Percentiles rank a stretch among this genome's conserved stretches.
Conservation (phyloP, 1,140 invertebrate genomes). For the Whitmania pigra region DNA sequence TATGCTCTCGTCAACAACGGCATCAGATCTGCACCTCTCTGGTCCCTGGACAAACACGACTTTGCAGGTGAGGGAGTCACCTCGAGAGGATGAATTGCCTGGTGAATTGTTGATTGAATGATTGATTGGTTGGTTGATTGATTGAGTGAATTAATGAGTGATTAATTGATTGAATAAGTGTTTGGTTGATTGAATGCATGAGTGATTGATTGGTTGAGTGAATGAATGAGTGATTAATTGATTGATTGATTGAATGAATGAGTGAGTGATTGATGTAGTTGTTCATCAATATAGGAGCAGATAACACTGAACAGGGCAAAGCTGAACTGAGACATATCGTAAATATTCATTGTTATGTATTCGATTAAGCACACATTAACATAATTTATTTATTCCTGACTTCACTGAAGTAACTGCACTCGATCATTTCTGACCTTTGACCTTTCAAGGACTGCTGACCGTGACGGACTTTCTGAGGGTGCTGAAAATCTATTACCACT, state of each 20-base stretch:
- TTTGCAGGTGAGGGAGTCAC: slow-evolving; percentile 56
- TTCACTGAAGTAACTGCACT: no score
- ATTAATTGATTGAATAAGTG: neutral
- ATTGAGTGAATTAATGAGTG: neutral
- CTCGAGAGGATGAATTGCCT: no score
- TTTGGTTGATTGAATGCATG: neutral
- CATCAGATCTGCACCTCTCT: slow-evolving; percentile 91
- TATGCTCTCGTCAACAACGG: slow-evolving; percentile 97
- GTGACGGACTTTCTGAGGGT: slow-evolving; percentile 99
- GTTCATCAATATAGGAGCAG: slow-evolving; percentile 49
- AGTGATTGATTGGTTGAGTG: no score
- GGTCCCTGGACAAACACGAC: slow-evolving; percentile 79
- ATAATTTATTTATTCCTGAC: no score
- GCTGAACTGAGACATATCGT: no score
- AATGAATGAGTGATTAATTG: neutral
- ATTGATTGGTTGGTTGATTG: neutral
- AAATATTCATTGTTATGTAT: no score
- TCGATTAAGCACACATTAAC: no score
- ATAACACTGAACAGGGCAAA: no score
- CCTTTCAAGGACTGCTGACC: slow-evolving; percentile 71
- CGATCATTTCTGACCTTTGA: slow-evolving; percentile 34
- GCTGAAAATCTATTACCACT: slow-evolving; percentile 81
- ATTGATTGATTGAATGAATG: slow-evolving; percentile 1
- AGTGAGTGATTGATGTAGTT: slow-evolving; percentile 61
- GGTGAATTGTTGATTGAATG: neutral